A percentile compares a stretch with the other conserved stretches of the same genome.
Evolutionary conservation across 2,888 invertebrate species (phyloP).

Genomic region (Kryphioiulus occultus): DNA sequence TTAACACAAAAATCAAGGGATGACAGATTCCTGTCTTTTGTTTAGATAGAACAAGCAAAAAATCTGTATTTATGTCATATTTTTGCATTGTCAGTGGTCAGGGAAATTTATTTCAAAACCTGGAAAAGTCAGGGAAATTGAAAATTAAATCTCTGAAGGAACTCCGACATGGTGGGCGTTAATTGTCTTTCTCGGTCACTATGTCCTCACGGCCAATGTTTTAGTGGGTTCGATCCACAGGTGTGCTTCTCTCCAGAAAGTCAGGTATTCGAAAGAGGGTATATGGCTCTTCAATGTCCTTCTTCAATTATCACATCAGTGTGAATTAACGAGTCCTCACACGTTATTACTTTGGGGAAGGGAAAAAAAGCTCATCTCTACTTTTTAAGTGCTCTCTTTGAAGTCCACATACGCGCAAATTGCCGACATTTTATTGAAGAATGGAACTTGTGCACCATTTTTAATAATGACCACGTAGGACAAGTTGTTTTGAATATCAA

Average conservation of each 20-base stretch:
- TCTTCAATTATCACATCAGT: constrained; percentile 8
- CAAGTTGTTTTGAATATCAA: constrained; percentile 38
- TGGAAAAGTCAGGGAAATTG: too few species aligned
- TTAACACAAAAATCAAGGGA: too few species aligned
- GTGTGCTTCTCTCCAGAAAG: background rate
- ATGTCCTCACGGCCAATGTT: background rate
- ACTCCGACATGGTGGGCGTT: background rate
- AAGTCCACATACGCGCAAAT: constrained; percentile 21
- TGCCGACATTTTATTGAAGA: constrained; percentile 40
- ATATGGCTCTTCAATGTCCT: background rate
- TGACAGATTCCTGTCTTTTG: too few species aligned
- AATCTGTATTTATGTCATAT: too few species aligned
- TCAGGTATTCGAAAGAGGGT: background rate
- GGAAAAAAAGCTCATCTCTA: background rate
- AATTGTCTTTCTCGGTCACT: background rate
- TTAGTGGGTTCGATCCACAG: background rate
- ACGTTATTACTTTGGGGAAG: constrained; percentile 24
- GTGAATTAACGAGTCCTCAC: constrained; percentile 32
- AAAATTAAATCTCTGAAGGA: too few species aligned
- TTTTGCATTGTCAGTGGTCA: too few species aligned
- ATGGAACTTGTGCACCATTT: constrained; percentile 17
- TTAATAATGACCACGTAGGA: constrained; percentile 39
- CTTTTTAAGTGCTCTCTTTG: constrained; percentile 20
- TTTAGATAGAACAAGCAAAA: too few species aligned
- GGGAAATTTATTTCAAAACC: too few species aligned